Percentiles rank a stretch among this genome's conserved stretches.
These are phyloP conservation scores for Agapornis roseicollis DNA, from an alignment of 2,113 vertebrate species.

Conservation along the genomic window DNA sequence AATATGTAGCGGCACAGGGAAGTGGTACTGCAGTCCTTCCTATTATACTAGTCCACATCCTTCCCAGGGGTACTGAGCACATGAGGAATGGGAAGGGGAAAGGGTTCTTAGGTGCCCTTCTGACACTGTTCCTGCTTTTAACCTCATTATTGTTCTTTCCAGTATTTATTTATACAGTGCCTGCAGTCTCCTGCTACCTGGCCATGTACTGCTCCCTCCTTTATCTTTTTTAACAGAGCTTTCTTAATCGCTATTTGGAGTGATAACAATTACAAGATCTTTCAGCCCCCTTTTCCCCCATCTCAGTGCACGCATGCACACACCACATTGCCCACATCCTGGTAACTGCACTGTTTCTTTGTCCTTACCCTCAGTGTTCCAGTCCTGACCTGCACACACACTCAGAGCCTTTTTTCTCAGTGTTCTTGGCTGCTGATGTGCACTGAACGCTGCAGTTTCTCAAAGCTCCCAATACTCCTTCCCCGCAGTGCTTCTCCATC, in stretches of 20 bases:
- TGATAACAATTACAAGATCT: neutral
- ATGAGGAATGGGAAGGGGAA: fast-evolving
- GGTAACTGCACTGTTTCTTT: neutral
- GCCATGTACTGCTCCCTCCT: neutral
- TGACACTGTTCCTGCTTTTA: neutral
- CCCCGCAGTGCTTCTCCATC: neutral
- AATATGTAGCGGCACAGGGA: neutral
- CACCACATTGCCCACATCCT: too few relatives aligned
- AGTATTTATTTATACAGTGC: neutral
- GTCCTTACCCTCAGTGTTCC: neutral
- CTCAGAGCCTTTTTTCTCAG: neutral
- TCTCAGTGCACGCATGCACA: neutral
- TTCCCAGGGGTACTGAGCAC: neutral
- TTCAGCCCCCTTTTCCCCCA: neutral
- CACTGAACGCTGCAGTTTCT: neutral
- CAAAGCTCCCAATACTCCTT: neutral
- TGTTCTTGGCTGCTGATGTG: neutral
- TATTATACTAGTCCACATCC: neutral
- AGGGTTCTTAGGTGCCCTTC: neutral
- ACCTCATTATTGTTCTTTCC: neutral
- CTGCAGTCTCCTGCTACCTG: neutral
- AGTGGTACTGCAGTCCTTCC: neutral
- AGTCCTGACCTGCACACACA: neutral
- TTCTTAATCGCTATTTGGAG: neutral
- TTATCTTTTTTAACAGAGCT: neutral